Evolutionary conservation across 2,797 vertebrate species (phyloP), one percentile per base, ranked within the genome.

Genomic region (Ctenopoma multispine): DNA sequence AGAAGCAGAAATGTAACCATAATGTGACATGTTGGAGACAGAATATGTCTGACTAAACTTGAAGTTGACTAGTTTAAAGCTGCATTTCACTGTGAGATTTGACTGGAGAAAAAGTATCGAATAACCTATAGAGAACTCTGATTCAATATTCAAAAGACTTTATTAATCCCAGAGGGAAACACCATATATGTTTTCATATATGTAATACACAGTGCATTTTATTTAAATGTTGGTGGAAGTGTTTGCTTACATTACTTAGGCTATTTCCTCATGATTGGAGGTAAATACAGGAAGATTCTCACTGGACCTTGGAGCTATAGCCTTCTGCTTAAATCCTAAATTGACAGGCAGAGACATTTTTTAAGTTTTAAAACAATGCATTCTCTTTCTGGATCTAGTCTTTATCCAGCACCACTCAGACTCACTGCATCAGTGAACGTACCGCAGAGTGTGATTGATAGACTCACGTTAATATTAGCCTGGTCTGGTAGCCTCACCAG

Each of bases 391-490:
- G 23, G 49, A 34, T 57, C 20, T 43, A 20, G 53, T 50, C 24
- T 44, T 14, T 46, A 10, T 48, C 23, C 40, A 44, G 56, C 36
- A 14, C 21, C 47, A 12, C 17, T 59, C 40, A 14, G 4, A 44
- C 44, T 24, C 17, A 14, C 3, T 53, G 34, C 63, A 43, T 20
- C 2, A 0, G 9, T 64, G 36, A 23, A 43, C 2, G 6, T 17
- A 29, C 27, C 1, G 7, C 15, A 36, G 53, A 11, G 48, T 21
- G 10, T 68, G 59, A 68, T 58, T 24, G 43, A 66, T 55, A 57
- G 59, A 41, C 46, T 44, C 40, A 53, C 74, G 7, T 14, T 7
- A 41, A 64, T 49, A 68, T 73, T 63, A 43, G 49, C 49, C 47
- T n/a, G n/a, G n/a, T 65, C 46, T 3, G 29, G 11, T 47, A 23